Percentiles rank a stretch among this genome's conserved stretches.
Conservation (phyloP, 2,113 vertebrate genomes). For the Macquaria ambigua region DNA sequence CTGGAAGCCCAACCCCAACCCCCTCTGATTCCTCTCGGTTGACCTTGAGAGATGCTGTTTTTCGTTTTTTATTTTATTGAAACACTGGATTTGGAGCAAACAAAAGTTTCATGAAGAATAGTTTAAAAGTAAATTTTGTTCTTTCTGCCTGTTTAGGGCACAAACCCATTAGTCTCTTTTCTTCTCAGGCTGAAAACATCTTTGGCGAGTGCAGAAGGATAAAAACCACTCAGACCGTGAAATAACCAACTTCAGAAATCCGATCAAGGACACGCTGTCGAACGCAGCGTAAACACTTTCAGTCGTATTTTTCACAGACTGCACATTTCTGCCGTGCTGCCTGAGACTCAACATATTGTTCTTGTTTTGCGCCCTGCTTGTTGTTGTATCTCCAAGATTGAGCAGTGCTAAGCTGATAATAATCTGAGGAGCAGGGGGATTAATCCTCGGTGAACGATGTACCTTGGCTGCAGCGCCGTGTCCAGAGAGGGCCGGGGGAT, state of each 20-base stretch:
- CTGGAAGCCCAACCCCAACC: background rate
- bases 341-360: conserved; percentile 61
- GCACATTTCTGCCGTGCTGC: conserved; percentile 51
- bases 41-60: conserved; percentile 50
- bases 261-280: conserved; percentile 63
- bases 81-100: background rate
- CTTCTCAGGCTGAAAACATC: conserved; percentile 11
- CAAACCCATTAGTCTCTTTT: background rate
- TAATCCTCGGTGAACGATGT: conserved; percentile 68
- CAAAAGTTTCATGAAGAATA: background rate
- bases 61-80: background rate
- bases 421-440: conserved; percentile 73
- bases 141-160: background rate
- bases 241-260: conserved; percentile 77
- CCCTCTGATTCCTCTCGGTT: background rate
- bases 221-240: conserved; percentile 49
- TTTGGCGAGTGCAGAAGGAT: background rate
- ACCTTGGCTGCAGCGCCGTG: conserved; percentile 25
- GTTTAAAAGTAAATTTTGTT: conserved; percentile 5
- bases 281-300: conserved; percentile 56
- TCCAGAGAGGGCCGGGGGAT: conserved; percentile 30
- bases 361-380: conserved; percentile 65
- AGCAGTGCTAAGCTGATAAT: conserved; percentile 75
- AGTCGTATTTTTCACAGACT: conserved; percentile 37
- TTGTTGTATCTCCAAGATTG: conserved; percentile 76